Conservation (phyloP, 1,140 invertebrate species). For the Drosophila sucinea region DNA sequence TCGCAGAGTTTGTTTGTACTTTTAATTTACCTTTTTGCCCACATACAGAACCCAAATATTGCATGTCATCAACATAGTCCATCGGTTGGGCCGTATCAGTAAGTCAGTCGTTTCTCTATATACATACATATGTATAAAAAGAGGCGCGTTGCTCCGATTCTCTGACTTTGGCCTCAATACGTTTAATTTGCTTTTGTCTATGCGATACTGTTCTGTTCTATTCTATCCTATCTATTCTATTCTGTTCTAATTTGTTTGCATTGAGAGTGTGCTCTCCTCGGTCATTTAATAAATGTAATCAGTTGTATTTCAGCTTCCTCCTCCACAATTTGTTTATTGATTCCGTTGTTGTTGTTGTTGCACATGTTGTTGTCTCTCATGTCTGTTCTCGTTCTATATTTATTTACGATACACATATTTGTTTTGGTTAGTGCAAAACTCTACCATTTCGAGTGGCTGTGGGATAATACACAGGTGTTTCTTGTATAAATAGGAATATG, state of each 20-base stretch:
- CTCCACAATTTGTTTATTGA: conserved; percentile 51
- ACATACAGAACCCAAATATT: conserved; percentile 23
- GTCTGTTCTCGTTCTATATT: conserved; percentile 23
- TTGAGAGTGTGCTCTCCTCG: conserved; percentile 5
- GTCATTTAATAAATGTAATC: conserved; percentile 46
- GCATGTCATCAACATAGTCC: conserved; percentile 36
- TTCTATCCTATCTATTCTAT: conserved; percentile 2
- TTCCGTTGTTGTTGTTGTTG: conserved; percentile 28
- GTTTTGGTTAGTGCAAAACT: background rate
- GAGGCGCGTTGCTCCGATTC: conserved; percentile 24
- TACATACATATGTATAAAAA: background rate
- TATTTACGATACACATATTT: conserved; percentile 29
- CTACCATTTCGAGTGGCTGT: background rate
- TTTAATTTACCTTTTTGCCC: conserved; percentile 17
- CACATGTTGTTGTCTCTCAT: conserved; percentile 35
- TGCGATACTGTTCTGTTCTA: conserved; percentile 9
- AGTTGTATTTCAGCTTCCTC: conserved; percentile 32
- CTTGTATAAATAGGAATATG: background rate
- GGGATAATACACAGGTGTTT: conserved; percentile 1
- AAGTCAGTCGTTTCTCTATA: background rate
- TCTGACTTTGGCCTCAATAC: conserved; percentile 68
- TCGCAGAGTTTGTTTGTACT: conserved; percentile 13
- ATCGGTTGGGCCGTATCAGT: conserved; percentile 19
- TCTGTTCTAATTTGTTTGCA: conserved; percentile 50
- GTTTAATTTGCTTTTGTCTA: conserved; percentile 24